A percentile compares a stretch with the other conserved stretches of the same genome.
phyloP scores from a whole-genome alignment of 2,888 invertebrate species.

The Idaea biselata region DNA sequence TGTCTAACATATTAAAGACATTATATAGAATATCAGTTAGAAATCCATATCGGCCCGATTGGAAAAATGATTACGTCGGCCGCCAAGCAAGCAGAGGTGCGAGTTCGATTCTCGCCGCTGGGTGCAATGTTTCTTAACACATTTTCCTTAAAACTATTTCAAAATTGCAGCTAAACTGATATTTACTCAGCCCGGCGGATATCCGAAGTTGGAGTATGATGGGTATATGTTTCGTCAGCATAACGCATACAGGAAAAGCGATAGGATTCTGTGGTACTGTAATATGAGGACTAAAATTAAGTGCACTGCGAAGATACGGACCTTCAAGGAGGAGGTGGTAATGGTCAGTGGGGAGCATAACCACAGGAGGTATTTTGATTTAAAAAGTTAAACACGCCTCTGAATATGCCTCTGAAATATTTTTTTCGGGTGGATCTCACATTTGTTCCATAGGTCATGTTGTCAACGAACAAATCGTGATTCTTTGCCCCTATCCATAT shows the following conservation, averaged over 20 bases:
- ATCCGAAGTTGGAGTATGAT: conserved; percentile 61
- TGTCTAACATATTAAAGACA: too few species aligned
- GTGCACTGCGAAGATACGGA: conserved; percentile 61
- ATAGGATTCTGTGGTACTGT: conserved; percentile 70
- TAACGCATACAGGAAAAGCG: conserved; percentile 69
- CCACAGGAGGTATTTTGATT: conserved; percentile 32
- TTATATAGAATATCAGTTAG: too few species aligned
- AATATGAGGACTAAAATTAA: conserved; percentile 57
- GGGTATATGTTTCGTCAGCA: conserved; percentile 69
- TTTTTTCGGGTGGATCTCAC: too few species aligned
- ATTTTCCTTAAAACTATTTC: conserved; percentile 14
- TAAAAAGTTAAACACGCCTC: neutral
- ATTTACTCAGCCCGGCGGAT: conserved; percentile 53
- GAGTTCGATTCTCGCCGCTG: neutral
- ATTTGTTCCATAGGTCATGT: too few species aligned
- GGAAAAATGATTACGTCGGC: too few species aligned
- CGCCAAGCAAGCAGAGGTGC: too few species aligned
- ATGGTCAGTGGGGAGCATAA: conserved; percentile 57
- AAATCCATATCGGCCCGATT: too few species aligned
- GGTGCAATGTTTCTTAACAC: conserved; percentile 2
- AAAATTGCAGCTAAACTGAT: conserved; percentile 28
- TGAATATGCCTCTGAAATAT: neutral
- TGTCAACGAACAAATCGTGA: too few species aligned
- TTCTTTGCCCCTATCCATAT: too few species aligned
- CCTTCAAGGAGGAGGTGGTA: conserved; percentile 57